A percentile compares a stretch with the other conserved stretches of the same genome.
phyloP scores from a whole-genome alignment of 1,140 invertebrate species.

The Lutraria rhynchaena region DNA sequence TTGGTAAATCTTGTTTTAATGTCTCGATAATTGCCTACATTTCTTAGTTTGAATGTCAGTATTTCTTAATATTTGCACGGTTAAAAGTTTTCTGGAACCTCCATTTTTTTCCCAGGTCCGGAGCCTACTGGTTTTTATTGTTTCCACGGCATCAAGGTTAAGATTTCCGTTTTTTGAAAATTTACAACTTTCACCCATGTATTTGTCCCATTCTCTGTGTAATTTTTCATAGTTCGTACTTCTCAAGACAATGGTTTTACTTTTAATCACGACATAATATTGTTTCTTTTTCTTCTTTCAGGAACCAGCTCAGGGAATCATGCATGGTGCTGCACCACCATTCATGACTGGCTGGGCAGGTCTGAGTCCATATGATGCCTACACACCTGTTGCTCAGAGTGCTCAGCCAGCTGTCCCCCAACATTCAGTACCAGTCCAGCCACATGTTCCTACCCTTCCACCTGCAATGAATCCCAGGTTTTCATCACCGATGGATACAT shows the following conservation, averaged over 20 bases:
- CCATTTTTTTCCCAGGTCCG: too few species aligned
- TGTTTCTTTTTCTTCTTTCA: slow-evolving; percentile 23
- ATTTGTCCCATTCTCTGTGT: neutral
- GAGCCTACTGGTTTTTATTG: too few species aligned
- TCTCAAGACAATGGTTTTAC: neutral
- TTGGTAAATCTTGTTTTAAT: too few species aligned
- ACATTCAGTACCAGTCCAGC: neutral
- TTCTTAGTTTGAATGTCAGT: too few species aligned
- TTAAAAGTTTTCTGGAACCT: too few species aligned
- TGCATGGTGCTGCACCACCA: slow-evolving; percentile 52
- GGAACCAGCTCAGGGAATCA: slow-evolving; percentile 50
- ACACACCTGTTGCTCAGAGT: slow-evolving; percentile 27
- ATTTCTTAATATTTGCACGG: too few species aligned
- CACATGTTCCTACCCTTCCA: slow-evolving; percentile 4
- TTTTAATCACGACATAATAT: neutral
- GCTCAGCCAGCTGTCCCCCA: neutral
- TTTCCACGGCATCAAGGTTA: too few species aligned
- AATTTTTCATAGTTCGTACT: neutral
- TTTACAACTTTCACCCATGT: too few species aligned
- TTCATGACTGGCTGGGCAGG: slow-evolving; percentile 29
- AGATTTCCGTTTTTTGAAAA: too few species aligned
- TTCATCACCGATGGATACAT: slow-evolving; percentile 10
- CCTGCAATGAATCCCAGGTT: neutral
- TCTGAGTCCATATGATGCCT: slow-evolving; percentile 5
- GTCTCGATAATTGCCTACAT: too few species aligned